Base-by-base conservation (phyloP, 2,113 vertebrate species). In the Prolemur simus region DNA sequence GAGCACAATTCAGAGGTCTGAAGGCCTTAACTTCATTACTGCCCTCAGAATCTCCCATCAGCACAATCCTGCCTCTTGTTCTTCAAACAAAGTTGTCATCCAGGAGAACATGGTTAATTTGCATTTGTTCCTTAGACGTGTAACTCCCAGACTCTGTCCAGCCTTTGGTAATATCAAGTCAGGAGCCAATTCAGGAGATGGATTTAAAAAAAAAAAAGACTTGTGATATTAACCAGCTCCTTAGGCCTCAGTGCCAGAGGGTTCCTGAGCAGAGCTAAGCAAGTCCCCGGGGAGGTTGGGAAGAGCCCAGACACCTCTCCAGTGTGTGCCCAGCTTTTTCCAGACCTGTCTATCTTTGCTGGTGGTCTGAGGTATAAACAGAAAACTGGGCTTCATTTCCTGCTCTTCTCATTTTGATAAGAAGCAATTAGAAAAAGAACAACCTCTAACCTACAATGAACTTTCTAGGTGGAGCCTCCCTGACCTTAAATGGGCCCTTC, bases 351-450 rank as follows among this genome's bases (percentile, higher is more conserved):
- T 78, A 58, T 94, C 85, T 94, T 92, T 95, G 88, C 85, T 95
- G 66, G 74, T 96, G 81, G 73, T 96, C 95, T 91, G 85, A 94
- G 49, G 64, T 58, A 91, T 18, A 54, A 96, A 87, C 83, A 96
- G 89, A 94, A 98, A 97, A 54, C 89, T 76, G 54, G 84, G 54
- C 54, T 91, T 94, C 42, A 45, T 82, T 96, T 95, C 86, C 90
- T 96, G 90, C 90, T 94, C 82, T 92, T 89, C 85, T 95, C 83
- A 85, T 85, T 97, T 81, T 93, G 94, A 95, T 96, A 97, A 97
- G 94, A 96, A 95, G 17, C 82, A 94, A 37, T 60, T 86, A 93
- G 91, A 27, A 73, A 89, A 94, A 92, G 77, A 92, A 92, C 45
- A 93, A 69, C 60, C 66, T 93, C 89, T 77, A 93, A 68, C 17